Evolutionary conservation across 2,113 vertebrate species (phyloP).

Genomic region (Atractosteus spatula): DNA sequence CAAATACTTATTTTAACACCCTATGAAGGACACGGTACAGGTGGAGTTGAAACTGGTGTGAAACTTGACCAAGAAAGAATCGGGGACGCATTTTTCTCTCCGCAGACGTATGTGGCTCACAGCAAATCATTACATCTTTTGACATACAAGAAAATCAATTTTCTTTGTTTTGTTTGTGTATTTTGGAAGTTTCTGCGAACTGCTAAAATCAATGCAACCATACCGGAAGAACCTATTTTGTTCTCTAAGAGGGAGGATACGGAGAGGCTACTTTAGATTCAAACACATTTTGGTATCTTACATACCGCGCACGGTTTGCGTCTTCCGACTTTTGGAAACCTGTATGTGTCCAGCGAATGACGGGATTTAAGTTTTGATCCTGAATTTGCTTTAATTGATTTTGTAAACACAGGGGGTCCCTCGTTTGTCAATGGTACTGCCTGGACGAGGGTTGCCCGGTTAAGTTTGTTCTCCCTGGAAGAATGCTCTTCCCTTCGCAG

Average conservation of each 20-base stretch:
- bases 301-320: background rate
- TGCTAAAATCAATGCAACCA: slow-evolving; percentile 44
- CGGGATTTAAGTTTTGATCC: too few species aligned
- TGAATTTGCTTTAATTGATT: too few species aligned
- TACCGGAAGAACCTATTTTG: slow-evolving; percentile 30
- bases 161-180: slow-evolving; percentile 17
- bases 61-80: too few species aligned
- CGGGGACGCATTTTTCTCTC: too few species aligned
- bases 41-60: too few species aligned
- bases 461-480: slow-evolving; percentile 30
- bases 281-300: background rate
- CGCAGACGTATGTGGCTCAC: too few species aligned
- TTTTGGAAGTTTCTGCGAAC: slow-evolving; percentile 36
- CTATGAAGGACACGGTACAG: too few species aligned
- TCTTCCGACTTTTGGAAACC: too few species aligned
- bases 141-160: background rate
- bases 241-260: background rate
- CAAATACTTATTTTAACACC: too few species aligned
- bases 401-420: background rate
- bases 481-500: slow-evolving; percentile 30
- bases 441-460: slow-evolving; percentile 36
- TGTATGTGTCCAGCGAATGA: too few species aligned
- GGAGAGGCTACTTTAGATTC: background rate
- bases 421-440: slow-evolving; percentile 27
- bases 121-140: too few species aligned